Evolutionary conservation across 2,797 vertebrate genomes (phyloP).

Genomic region (Yasuhikotakia modesta): DNA sequence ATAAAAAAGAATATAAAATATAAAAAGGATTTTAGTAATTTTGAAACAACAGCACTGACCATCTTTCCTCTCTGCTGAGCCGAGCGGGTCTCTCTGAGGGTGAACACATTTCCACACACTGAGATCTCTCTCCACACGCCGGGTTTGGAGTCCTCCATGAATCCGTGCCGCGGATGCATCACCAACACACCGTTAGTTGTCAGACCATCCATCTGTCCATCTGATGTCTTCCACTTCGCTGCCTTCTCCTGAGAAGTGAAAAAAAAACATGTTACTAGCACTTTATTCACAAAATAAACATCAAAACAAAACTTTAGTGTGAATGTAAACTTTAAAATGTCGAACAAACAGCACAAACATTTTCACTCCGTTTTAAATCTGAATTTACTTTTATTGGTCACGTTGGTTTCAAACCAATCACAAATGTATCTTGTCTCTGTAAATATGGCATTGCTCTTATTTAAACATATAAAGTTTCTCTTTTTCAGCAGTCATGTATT

Average conservation of each 20-base stretch:
- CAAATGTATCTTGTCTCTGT: too few relatives aligned
- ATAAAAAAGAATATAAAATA: neutral
- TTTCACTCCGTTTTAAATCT: too few relatives aligned
- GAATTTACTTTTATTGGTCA: too few relatives aligned
- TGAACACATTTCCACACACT: slow-evolving; percentile 96
- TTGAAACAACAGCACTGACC: slow-evolving; percentile 74
- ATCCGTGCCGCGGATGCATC: slow-evolving; percentile 95
- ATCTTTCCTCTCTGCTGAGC: slow-evolving; percentile 97
- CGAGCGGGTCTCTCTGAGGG: slow-evolving; percentile 93
- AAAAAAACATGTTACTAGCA: neutral
- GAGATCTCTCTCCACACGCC: slow-evolving; percentile 99
- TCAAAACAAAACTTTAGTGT: neutral
- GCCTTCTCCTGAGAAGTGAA: slow-evolving; percentile 89
- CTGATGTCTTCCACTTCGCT: slow-evolving; percentile 94
- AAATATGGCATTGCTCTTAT: too few relatives aligned
- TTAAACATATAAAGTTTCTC: too few relatives aligned
- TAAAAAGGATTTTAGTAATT: neutral
- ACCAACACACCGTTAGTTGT: slow-evolving; percentile 98
- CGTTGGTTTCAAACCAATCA: too few relatives aligned
- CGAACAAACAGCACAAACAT: too few relatives aligned
- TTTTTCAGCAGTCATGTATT: neutral
- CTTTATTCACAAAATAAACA: neutral
- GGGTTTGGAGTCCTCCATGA: slow-evolving; percentile 95
- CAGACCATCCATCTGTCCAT: slow-evolving; percentile 96
- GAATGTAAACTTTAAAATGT: neutral